Evolutionary conservation across 2,797 vertebrate genomes (phyloP), one percentile per base, ranked within the genome.

Genomic region (Cossypha heuglini): DNA sequence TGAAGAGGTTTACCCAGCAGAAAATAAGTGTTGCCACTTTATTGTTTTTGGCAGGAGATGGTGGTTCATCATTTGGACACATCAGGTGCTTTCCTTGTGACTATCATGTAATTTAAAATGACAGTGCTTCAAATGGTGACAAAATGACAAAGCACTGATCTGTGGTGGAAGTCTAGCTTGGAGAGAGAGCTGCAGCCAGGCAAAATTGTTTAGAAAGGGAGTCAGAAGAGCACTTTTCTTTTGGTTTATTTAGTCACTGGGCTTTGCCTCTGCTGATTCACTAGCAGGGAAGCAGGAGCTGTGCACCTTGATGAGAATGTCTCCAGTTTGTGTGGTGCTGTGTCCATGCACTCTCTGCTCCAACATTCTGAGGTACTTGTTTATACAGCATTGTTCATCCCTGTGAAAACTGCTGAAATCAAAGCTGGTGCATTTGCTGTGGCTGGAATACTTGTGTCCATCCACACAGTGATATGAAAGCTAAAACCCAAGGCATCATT

Each of bases 1-100:
- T 62, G 31, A 88, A 90, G 29, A 3, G 10, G 42, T 72, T 94
- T 96, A 80, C 55, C 68, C 46, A 88, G 57, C 35, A 77, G 71
- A 95, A 94, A 86, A 29, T 55, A 77, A 77, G 22, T n/a, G 33
- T 71, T 77, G 38, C 64, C 57, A 25, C 63, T 89, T 88, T 52
- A 89, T 75, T 88, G 80, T 40, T 89, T 97, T 68, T 86, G 88
- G 51, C 90, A 92, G 77, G 58, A 49, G 91, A n/a, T 57, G 46
- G 35, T 59, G 28, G 94, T 94, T 96, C 59, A 94, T 96, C 76
- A 87, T 92, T 94, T 90, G 91, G 86, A 96, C 86, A 89, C 75
- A 78, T 88, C 58, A 84, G 82, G 54, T 78, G 64, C 45, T 95
- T 96, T 54, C 28, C 69, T 63, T 75, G 66, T 54, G 37, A 72